These are phyloP conservation scores for Adineta ricciae DNA, from an alignment of 2,888 invertebrate species.

Conservation along the genomic window DNA sequence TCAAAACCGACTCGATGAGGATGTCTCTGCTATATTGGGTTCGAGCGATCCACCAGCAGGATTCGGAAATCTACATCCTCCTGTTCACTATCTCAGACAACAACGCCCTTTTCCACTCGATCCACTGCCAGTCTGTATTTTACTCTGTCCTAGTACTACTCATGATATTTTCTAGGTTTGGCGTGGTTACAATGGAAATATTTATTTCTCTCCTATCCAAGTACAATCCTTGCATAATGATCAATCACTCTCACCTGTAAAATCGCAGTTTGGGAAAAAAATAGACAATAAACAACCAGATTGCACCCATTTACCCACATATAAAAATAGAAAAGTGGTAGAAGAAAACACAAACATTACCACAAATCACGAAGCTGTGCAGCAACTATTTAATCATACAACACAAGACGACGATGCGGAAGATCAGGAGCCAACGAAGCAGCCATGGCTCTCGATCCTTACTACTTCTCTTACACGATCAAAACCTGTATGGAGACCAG, in stretches of 20 bases:
- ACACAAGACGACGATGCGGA: no score
- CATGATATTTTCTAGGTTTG: constrained; percentile 44
- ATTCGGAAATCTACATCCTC: constrained; percentile 30
- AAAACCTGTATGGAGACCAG: no score
- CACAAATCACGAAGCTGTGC: no score
- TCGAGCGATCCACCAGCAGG: constrained; percentile 33
- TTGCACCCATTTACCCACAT: neutral
- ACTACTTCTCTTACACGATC: no score
- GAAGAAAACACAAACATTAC: no score
- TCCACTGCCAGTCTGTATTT: constrained; percentile 41
- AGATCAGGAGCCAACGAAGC: no score
- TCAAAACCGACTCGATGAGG: neutral
- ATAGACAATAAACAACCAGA: neutral
- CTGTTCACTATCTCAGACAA: constrained; percentile 42
- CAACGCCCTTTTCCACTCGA: constrained; percentile 42
- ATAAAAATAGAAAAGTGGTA: neutral
- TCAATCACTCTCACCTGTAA: neutral
- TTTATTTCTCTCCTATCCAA: constrained; percentile 46
- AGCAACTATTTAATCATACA: no score
- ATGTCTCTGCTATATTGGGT: constrained; percentile 14
- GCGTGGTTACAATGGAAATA: constrained; percentile 47
- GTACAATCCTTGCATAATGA: neutral
- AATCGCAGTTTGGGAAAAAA: neutral
- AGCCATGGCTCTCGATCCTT: neutral
- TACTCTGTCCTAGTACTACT: no score